phyloP scores from a whole-genome alignment of 2,797 vertebrate species.

The Poecilia wingei region DNA sequence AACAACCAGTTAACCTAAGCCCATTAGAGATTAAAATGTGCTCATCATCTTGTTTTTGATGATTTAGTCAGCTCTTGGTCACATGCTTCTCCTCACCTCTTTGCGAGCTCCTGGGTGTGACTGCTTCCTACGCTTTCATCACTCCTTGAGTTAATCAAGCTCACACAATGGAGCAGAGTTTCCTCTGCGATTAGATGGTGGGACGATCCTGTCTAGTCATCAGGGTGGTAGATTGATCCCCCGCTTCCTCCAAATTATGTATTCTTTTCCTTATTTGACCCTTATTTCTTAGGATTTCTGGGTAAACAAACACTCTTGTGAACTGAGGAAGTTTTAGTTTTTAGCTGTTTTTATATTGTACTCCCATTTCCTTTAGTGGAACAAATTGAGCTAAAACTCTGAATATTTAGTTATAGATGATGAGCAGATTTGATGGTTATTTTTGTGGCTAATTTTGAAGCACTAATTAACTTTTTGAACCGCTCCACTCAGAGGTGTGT shows the following conservation, averaged over 20 bases:
- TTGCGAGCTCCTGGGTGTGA: conserved; percentile 46
- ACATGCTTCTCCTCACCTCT: conserved; percentile 40
- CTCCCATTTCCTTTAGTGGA: not conserved
- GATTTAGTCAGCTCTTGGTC: conserved; percentile 33
- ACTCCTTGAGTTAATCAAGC: conserved; percentile 48
- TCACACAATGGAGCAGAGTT: conserved; percentile 63
- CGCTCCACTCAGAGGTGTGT: not conserved
- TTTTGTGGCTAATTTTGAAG: conserved; percentile 15
- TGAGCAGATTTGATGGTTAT: not conserved
- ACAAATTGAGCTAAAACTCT: not conserved
- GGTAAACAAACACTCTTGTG: not conserved
- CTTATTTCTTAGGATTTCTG: not conserved
- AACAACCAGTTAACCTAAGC: conserved; percentile 9
- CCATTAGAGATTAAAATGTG: conserved; percentile 35
- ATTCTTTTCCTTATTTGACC: not conserved
- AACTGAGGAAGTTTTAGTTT: not conserved
- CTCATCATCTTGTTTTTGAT: conserved; percentile 6
- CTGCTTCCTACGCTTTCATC: conserved; percentile 60
- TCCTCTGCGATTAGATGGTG: conserved; percentile 54
- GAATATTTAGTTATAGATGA: not conserved
- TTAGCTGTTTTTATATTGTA: not conserved
- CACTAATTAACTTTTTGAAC: conserved; percentile 22
- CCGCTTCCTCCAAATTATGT: too few species aligned
- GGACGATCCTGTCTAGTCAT: conserved; percentile 58
- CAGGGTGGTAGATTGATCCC: conserved; percentile 7